These are phyloP conservation scores for Rana temporaria DNA, from an alignment of 2,113 vertebrate species.

Conservation along the genomic window DNA sequence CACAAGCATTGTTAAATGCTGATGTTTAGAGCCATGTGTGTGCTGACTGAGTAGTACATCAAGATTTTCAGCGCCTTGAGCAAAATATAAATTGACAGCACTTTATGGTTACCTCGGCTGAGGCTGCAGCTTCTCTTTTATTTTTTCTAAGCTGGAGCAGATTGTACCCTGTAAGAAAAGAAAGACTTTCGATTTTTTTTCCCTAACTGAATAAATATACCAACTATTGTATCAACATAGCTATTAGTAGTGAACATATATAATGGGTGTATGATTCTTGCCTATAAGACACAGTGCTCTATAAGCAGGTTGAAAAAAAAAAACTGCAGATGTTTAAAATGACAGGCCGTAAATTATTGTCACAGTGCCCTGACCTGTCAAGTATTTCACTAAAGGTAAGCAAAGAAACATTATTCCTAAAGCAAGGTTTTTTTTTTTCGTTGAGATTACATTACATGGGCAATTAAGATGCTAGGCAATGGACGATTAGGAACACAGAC, in stretches of 20 bases:
- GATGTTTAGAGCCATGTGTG: slow-evolving; percentile 27
- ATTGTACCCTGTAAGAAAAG: background rate
- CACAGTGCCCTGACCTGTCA: background rate
- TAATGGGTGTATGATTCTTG: background rate
- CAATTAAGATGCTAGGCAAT: slow-evolving; percentile 21
- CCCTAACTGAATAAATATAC: background rate
- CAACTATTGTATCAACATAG: too few relatives aligned
- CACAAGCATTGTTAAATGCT: slow-evolving; percentile 17
- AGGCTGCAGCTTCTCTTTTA: background rate
- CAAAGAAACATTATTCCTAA: background rate
- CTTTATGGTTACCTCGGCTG: slow-evolving; percentile 15
- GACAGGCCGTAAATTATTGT: background rate
- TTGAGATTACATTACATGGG: slow-evolving; percentile 16
- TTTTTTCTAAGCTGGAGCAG: background rate
- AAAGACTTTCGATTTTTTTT: background rate
- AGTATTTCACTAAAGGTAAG: background rate
- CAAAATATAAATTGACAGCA: slow-evolving; percentile 29
- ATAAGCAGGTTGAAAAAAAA: background rate
- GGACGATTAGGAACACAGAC: slow-evolving; percentile 1
- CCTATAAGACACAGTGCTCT: too few relatives aligned
- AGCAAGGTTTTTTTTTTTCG: background rate
- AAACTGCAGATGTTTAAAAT: background rate
- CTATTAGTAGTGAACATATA: background rate
- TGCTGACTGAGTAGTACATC: slow-evolving; percentile 26
- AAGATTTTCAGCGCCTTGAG: slow-evolving; percentile 28